These are phyloP conservation scores for Rhagonycha fulva DNA, from an alignment of 2,888 invertebrate species.

Conservation along the genomic window DNA sequence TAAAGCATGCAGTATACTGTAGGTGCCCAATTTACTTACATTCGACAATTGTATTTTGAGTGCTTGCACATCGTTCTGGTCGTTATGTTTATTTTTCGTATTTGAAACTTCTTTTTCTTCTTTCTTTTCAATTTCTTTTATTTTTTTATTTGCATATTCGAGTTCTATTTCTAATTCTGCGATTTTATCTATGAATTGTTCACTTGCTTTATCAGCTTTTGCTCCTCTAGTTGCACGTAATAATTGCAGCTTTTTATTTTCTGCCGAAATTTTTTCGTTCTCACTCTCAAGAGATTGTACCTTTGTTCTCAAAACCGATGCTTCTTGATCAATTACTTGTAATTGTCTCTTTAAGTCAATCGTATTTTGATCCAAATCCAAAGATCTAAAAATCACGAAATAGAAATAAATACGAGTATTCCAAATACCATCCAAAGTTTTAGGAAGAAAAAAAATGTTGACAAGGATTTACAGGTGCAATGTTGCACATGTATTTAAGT, in stretches of 20 bases:
- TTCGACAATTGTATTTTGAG: constrained; percentile 26
- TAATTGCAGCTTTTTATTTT: constrained; percentile 73
- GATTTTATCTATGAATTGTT: constrained; percentile 65
- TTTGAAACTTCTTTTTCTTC: constrained; percentile 28
- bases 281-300: constrained; percentile 72
- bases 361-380: constrained; percentile 66
- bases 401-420: constrained; percentile 14
- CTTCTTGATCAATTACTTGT: constrained; percentile 79
- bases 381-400: constrained; percentile 55
- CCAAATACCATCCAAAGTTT: neutral
- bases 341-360: constrained; percentile 75
- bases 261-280: constrained; percentile 73
- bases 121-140: constrained; percentile 59
- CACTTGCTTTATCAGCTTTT: constrained; percentile 60
- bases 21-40: constrained; percentile 4
- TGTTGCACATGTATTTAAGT: too few relatives aligned
- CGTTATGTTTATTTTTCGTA: constrained; percentile 44
- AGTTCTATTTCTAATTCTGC: constrained; percentile 66
- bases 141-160: constrained; percentile 62
- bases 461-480: too few relatives aligned
- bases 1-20: neutral
- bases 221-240: constrained; percentile 61
- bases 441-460: too few relatives aligned
- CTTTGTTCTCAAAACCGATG: constrained; percentile 68
- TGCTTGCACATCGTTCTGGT: constrained; percentile 53